Conservation (phyloP, 2,797 vertebrate genomes). For the Luscinia luscinia region DNA sequence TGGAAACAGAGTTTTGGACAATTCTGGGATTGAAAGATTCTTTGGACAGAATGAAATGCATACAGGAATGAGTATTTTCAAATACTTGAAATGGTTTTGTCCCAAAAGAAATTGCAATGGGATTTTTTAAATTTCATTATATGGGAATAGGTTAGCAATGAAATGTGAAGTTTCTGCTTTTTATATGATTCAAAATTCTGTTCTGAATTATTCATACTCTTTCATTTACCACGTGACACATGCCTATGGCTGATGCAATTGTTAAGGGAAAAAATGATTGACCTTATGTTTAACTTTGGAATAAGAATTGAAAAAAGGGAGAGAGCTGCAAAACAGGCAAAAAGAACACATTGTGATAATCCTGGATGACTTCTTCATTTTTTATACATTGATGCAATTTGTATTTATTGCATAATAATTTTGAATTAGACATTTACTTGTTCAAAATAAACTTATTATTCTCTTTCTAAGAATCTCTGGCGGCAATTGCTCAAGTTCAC, state of each 20-base stretch:
- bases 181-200: conserved; percentile 18
- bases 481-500: neutral
- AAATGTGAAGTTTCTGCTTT: conserved; percentile 21
- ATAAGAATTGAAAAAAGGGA: neutral
- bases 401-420: neutral
- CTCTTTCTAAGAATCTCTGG: neutral
- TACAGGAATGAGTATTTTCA: neutral
- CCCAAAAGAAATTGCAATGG: neutral
- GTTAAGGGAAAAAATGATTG: neutral
- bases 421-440: neutral
- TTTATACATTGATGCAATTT: neutral
- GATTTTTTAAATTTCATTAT: neutral
- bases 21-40: neutral
- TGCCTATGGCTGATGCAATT: conserved; percentile 68
- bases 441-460: neutral
- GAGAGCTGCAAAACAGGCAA: neutral
- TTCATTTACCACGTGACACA: conserved; percentile 7
- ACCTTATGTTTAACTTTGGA: conserved; percentile 20
- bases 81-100: neutral
- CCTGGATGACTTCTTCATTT: neutral
- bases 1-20: neutral
- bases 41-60: neutral
- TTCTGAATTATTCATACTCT: conserved; percentile 37
- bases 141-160: neutral
- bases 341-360: conserved; percentile 1